A percentile compares a stretch with the other conserved stretches of the same genome.
Conservation (phyloP, 2,113 vertebrate genomes). For the Psilopogon haemacephalus region DNA sequence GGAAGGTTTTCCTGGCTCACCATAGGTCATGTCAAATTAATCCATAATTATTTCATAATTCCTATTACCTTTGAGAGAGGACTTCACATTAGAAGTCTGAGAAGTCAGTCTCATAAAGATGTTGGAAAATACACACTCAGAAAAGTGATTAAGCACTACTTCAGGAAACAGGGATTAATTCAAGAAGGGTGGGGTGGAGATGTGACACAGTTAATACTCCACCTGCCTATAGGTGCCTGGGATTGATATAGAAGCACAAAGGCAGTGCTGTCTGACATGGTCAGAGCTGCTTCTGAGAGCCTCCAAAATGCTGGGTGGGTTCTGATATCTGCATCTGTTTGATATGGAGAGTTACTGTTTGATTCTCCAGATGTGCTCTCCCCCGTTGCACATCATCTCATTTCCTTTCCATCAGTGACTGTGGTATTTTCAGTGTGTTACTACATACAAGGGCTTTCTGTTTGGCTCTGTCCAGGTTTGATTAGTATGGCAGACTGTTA, state of each 20-base stretch:
- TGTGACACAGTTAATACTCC: not conserved
- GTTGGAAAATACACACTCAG: not conserved
- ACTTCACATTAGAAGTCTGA: not conserved
- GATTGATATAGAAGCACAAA: not conserved
- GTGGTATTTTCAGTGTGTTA: not conserved
- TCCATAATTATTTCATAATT: not conserved
- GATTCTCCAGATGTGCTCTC: conserved; percentile 8
- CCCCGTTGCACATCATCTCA: not conserved
- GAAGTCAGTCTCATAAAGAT: not conserved
- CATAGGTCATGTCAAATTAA: not conserved
- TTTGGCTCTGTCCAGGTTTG: not conserved
- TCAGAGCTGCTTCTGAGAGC: not conserved
- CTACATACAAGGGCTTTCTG: not conserved
- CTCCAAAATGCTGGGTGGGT: not conserved
- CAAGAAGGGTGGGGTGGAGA: not conserved
- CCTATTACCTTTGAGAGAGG: not conserved
- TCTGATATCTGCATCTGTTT: fast-evolving
- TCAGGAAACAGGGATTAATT: not conserved
- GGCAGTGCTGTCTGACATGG: not conserved
- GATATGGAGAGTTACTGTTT: not conserved
- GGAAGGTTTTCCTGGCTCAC: not conserved
- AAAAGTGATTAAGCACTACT: not conserved
- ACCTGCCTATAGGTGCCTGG: not conserved
- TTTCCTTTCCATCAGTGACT: not conserved
- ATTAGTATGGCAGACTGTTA: not conserved